Base-by-base conservation (phyloP, 2,888 invertebrate species). In the Orthosia incerta region DNA sequence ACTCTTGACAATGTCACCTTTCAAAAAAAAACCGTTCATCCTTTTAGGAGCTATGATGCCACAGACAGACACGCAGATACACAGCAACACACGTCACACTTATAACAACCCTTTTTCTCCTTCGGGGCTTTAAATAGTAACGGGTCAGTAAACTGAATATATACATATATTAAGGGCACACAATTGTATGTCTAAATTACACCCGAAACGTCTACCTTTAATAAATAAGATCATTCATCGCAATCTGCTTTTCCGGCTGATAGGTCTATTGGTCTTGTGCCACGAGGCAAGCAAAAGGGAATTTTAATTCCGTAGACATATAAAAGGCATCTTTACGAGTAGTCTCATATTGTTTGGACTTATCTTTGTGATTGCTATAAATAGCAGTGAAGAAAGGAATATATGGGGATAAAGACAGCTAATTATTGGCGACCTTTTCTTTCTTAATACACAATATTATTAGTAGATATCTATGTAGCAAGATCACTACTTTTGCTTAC, bases 231-330 rank as follows among this genome's bases (percentile, higher is more conserved):
- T 53, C 31, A 57, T 48, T 48, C 63, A 39, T 48, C 63, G 31
- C 51, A 48, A 61, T 64, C 53, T 57, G 57, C 60, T 71, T 71
- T 82, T 67, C 39, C 26, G 51, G 59, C 59, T 60, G 55, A 67
- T 56, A 57, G 46, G 26, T 73, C 26, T 71, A 55, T 77, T 64
- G 48, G 48, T 26, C 39, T 76, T 67, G 50, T 75, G 63, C 61
- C 51, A 51, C 50, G 39, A 80, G 23, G 56, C 61, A 51, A 63
- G 53, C 39, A 50, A 80, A 80, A 53, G 45, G 5, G 18, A 59
- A 3, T 20, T 67, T 75, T 60, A 59, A 74, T 68, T 78, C 46
- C n/a, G 13, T 64, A 53, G 50, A 20, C 20, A 23, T 62, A 57
- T 26, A 65, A 66, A 61, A 57, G 56, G 45, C 31, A 48, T 46